A percentile compares a stretch with the other conserved stretches of the same genome.
These are phyloP conservation scores for Nettapus auritus DNA, from an alignment of 2,113 vertebrate genomes.

Conservation along the genomic window DNA sequence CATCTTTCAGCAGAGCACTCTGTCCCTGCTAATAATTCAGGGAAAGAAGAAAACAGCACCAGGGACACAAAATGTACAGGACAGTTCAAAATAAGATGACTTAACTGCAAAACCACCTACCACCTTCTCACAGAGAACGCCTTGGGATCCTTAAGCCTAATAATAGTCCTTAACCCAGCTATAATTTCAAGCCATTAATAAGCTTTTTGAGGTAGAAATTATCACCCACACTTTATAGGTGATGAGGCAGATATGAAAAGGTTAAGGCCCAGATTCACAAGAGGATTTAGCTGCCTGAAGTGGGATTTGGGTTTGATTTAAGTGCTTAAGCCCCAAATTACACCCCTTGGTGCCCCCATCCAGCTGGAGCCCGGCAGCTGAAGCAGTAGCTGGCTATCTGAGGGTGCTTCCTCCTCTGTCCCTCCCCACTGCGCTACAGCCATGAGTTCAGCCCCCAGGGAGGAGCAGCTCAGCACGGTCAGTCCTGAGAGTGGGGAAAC, in stretches of 20 bases:
- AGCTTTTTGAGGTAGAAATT: slow-evolving; percentile 68
- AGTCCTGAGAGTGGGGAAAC: not conserved
- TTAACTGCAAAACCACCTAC: not conserved
- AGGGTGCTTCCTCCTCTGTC: not conserved
- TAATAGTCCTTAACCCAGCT: slow-evolving; percentile 41
- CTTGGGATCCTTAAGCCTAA: slow-evolving; percentile 27
- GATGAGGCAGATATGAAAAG: slow-evolving; percentile 13
- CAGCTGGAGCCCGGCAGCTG: not conserved
- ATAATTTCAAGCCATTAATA: slow-evolving; percentile 39
- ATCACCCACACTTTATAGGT: slow-evolving; percentile 23
- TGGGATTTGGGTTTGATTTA: not conserved
- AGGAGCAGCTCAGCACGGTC: not conserved
- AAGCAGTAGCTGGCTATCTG: not conserved
- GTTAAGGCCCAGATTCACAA: slow-evolving; percentile 45
- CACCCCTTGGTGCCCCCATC: not conserved
- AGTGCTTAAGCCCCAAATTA: not conserved
- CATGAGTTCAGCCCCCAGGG: not conserved
- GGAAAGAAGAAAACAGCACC: not conserved
- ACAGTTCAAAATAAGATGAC: not conserved
- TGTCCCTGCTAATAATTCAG: not conserved
- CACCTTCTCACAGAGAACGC: not conserved
- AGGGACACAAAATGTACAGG: not conserved
- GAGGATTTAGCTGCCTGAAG: slow-evolving; percentile 5
- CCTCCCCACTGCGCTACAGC: rapidly evolving
- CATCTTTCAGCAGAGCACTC: not conserved